Conservation (phyloP, 2,797 vertebrate species). For the Staurois parvus region DNA sequence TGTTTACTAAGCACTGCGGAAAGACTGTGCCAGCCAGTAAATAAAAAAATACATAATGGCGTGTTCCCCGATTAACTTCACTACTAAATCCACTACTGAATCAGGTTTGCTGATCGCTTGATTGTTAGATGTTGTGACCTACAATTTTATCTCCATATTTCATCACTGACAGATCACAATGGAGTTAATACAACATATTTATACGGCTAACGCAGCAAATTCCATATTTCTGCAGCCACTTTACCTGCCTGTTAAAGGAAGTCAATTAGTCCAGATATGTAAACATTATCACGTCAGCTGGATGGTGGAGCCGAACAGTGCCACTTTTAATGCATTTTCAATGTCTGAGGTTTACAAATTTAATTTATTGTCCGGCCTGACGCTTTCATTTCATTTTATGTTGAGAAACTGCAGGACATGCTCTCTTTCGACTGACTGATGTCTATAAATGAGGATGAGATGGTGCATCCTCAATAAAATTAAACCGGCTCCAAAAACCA, state of each 20-base stretch:
- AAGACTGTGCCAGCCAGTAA: not conserved
- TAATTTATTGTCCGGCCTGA: slow-evolving; percentile 41
- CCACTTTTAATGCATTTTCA: slow-evolving; percentile 26
- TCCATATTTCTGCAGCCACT: slow-evolving; percentile 14
- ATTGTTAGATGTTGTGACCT: not conserved
- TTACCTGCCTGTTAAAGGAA: slow-evolving; percentile 36
- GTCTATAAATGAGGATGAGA: slow-evolving; percentile 31
- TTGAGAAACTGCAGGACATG: not conserved
- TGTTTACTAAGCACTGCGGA: not conserved
- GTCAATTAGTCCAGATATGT: slow-evolving; percentile 35
- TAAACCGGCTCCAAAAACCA: not conserved
- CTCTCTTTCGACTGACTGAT: not conserved
- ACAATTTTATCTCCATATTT: not conserved
- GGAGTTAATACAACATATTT: slow-evolving; percentile 14
- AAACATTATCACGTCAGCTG: slow-evolving; percentile 14
- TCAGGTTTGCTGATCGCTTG: not conserved
- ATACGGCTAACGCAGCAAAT: slow-evolving; percentile 15
- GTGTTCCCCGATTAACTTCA: not conserved
- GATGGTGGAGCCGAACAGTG: slow-evolving; percentile 4
- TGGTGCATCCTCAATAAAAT: not conserved
- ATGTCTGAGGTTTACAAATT: slow-evolving; percentile 18
- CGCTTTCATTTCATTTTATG: slow-evolving; percentile 38
- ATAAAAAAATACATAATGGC: not conserved
- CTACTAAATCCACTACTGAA: not conserved
- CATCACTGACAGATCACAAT: not conserved